Base-by-base conservation (phyloP, 2,797 vertebrate species). In the Semotilus atromaculatus region DNA sequence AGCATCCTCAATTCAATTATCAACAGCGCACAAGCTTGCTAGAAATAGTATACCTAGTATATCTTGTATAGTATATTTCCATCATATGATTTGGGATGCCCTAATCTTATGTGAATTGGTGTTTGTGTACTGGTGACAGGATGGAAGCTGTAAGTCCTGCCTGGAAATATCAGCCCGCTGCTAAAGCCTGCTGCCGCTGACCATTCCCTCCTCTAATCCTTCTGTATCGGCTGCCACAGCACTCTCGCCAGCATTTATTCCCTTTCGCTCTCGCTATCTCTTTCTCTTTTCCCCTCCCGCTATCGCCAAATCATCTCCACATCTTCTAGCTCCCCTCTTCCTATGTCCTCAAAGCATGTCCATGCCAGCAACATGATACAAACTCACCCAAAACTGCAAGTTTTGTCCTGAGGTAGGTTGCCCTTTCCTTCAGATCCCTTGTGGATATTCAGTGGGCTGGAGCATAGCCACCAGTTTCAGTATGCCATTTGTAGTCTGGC, bases 131-230 rank as follows among this genome's bases (percentile, higher is more conserved):
- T 48, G 31, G 79, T 80, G 73, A 86, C 82, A 83, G 74, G 64
- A 74, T 87, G 68, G 55, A 80, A 48, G 68, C 78, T 85, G 31
- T 82, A 89, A 84, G 26, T 87, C 82, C 62, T 82, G 62, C 74
- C 34, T 76, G 85, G 77, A 89, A 84, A 86, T 78, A 89, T 86
- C 82, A 82, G 70, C 78, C 77, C 58, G 40, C 82, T 88, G 80
- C 60, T 86, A 86, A 89, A 89, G 84, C 88, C 85, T 89, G 81
- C 75, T 89, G 86, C 74, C 76, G 58, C 84, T 89, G 86, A 88
- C 82, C 88, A 85, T 89, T 86, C 85, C 70, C 76, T 80, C 31
- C 64, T 78, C 82, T 89, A 88, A 89, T 89, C 85, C 85, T 74
- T 89, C 82, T 86, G 51, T 72, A 83, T 85, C 86, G 77, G 85